Conservation (phyloP, 37 sponge, comb jelly and placozoan genomes). For the Chondrilla cf. caribensis region DNA sequence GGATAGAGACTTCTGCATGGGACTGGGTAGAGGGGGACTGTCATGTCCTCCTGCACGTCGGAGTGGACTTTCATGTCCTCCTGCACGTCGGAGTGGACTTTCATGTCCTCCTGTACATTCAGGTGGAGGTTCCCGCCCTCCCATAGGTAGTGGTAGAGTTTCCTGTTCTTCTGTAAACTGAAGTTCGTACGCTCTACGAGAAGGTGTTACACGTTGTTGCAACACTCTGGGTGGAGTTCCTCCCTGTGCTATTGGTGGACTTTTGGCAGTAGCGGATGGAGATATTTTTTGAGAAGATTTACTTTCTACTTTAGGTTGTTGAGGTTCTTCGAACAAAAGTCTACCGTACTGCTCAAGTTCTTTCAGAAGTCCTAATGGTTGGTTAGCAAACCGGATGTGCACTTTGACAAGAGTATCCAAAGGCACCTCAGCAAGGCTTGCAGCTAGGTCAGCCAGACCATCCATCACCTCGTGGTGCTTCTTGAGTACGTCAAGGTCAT, state of each 20-base stretch:
- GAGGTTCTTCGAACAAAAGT: neutral
- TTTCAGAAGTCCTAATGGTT: neutral
- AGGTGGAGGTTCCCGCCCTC: no score
- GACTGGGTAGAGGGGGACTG: no score
- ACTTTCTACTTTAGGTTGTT: neutral
- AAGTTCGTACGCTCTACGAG: no score
- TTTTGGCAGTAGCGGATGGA: no score
- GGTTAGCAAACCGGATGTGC: neutral
- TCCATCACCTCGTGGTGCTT: neutral
- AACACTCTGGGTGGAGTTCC: no score
- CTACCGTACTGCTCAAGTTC: neutral
- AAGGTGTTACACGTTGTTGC: no score
- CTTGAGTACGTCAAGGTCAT: conserved; percentile 5
- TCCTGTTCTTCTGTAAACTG: no score
- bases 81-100: neutral
- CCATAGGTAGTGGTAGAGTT: no score
- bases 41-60: neutral
- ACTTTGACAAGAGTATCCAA: neutral
- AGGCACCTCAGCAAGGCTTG: neutral
- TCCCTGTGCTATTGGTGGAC: no score
- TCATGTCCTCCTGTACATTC: neutral
- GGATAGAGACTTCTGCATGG: no score
- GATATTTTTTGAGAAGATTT: no score
- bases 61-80: neutral
- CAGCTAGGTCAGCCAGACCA: neutral